phyloP scores from a whole-genome alignment of 2,113 vertebrate species.

The Scortum barcoo region DNA sequence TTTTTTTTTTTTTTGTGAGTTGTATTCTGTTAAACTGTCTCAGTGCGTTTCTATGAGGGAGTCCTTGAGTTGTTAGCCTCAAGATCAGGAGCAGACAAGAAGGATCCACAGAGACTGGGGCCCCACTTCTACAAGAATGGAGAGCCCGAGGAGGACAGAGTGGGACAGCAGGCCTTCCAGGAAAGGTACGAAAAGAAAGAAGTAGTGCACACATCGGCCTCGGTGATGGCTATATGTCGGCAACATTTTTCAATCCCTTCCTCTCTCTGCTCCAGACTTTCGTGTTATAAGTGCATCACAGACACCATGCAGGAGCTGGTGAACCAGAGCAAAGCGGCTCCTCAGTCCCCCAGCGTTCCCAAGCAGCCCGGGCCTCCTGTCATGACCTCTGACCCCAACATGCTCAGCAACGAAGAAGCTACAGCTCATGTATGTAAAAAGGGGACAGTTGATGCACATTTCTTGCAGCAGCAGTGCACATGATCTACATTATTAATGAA shows the following conservation, averaged over 20 bases:
- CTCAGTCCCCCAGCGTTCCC: conserved; percentile 97
- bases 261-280: conserved; percentile 83
- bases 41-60: conserved; percentile 98
- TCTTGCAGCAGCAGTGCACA: not conserved
- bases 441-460: not conserved
- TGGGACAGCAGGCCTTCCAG: conserved; percentile 94
- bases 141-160: conserved; percentile 95
- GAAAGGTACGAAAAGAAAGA: conserved; percentile 84
- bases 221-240: not conserved
- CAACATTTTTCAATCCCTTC: not conserved
- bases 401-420: conserved; percentile 98
- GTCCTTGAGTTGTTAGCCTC: conserved; percentile 95
- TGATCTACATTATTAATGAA: conserved; percentile 26
- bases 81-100: conserved; percentile 96
- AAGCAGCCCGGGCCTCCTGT: conserved; percentile 97
- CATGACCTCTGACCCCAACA: conserved; percentile 97
- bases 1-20: not conserved
- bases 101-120: conserved; percentile 95
- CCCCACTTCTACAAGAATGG: conserved; percentile 98
- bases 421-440: conserved; percentile 91
- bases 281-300: conserved; percentile 96
- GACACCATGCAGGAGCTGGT: conserved; percentile 98
- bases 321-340: conserved; percentile 97
- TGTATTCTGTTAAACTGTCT: not conserved
- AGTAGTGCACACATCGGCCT: not conserved